Percentiles rank a stretch among this genome's conserved stretches.
Conservation (phyloP, 2,888 invertebrate genomes). For the Asteroscopus sphinx region DNA sequence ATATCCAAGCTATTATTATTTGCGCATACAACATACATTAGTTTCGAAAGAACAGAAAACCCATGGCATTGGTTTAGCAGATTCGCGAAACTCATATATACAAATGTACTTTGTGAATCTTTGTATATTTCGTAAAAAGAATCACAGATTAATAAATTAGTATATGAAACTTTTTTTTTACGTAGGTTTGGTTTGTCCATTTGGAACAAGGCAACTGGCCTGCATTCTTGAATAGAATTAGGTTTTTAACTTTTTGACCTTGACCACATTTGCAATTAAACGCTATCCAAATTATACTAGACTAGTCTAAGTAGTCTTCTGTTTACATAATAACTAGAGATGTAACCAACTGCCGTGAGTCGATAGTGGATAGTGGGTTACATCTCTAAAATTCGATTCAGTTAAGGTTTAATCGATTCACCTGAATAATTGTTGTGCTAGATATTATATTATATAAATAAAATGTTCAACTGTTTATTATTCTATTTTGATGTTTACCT, state of each 20-base stretch:
- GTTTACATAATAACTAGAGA: constrained; percentile 29
- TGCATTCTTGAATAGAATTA: too few species aligned
- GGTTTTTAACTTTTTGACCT: too few species aligned
- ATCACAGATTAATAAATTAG: too few species aligned
- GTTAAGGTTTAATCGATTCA: constrained; percentile 44
- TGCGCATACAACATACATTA: background rate
- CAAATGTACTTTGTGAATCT: too few species aligned
- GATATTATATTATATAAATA: constrained; percentile 36
- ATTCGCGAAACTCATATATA: too few species aligned
- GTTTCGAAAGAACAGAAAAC: constrained; percentile 1
- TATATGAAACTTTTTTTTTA: too few species aligned
- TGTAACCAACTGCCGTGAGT: constrained; percentile 6
- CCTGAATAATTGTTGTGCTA: constrained; percentile 36
- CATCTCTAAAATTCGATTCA: constrained; percentile 44
- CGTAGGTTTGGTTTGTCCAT: too few species aligned
- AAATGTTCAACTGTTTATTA: constrained; percentile 1
- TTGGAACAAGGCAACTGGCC: too few species aligned
- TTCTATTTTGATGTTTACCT: background rate
- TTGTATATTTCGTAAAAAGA: too few species aligned
- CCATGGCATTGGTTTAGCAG: background rate
- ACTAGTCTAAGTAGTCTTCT: too few species aligned
- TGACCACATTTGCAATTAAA: constrained; percentile 11
- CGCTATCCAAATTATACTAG: background rate
- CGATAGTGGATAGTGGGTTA: constrained; percentile 31
- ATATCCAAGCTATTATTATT: background rate